These are phyloP conservation scores for Melospiza georgiana DNA, from an alignment of 2,113 vertebrate species.

Conservation along the genomic window DNA sequence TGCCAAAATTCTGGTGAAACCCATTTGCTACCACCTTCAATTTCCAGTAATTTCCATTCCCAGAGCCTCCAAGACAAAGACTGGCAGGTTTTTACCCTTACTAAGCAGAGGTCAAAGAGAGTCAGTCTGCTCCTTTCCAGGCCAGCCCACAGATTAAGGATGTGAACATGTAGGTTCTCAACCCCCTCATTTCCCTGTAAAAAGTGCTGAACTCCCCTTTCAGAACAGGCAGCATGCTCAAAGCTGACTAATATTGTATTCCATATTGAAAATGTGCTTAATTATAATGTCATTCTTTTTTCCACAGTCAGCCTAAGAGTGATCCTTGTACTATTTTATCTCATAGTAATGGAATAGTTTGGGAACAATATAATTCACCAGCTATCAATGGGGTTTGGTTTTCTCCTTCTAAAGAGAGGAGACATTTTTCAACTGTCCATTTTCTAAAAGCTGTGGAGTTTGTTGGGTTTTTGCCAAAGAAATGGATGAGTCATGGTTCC, in stretches of 20 bases:
- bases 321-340: neutral
- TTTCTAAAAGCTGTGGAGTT: neutral
- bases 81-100: neutral
- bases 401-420: neutral
- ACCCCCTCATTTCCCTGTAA: neutral
- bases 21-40: neutral
- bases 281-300: neutral
- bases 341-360: neutral
- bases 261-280: neutral
- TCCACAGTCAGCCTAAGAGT: neutral
- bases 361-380: neutral
- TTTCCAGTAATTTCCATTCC: neutral
- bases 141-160: neutral
- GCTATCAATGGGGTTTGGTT: accelerated
- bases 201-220: neutral
- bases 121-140: neutral
- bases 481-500: conserved; percentile 1
- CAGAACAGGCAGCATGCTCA: neutral
- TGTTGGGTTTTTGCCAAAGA: neutral
- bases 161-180: neutral
- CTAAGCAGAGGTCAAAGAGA: neutral
- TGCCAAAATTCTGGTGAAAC: neutral
- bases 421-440: neutral
- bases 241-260: neutral
- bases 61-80: neutral